Base-by-base conservation (phyloP, 1,140 invertebrate species). In the Tigriopus japonicus region DNA sequence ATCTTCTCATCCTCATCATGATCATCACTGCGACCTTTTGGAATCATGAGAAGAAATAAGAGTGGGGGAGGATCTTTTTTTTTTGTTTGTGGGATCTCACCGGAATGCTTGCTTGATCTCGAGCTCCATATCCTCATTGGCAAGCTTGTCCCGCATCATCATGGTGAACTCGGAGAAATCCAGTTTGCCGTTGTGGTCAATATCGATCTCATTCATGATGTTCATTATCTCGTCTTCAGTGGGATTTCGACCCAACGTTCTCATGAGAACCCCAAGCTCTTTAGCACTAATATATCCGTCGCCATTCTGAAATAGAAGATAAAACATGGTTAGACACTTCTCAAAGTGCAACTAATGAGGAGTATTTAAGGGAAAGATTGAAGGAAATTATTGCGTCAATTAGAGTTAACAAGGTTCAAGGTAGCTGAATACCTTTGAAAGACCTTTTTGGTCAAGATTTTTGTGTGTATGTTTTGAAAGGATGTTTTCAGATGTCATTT, bases 161-260 rank as follows among this genome's bases (percentile, higher is more conserved):
- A 58, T 40, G 15, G 55, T 58, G 41, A 58, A 58, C 40, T 58
- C 55, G 12, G 55, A 23, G 40, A 58, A 58, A 40, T 58, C 55
- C 28, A 58, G 40, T 42, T 58, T 58, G n/a, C 55, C 55, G 35
- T 58, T 58, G 35, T 58, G 55, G n/a, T 58, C 55, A 13, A 58
- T 42, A n/a, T 58, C 55, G 14, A 58, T 58, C 42, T 58, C 55
- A 42, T 58, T 58, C 55, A 58, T 58, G 21, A 58, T 58, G 17
- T 58, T 40, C 17, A 58, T 17, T n/a, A 58, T 58, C 42, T 58
- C 55, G 23, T 58, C 55, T n/a, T 58, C 55, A 35, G 55, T 58
- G 28, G 55, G 55, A 58, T 58, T 58, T 28, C 55, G 55, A 15
- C 55, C 55, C 28, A 58, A 15, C 3, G 55, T 58, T 6, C 55